A percentile compares a stretch with the other conserved stretches of the same genome.
Conservation (phyloP, 2,797 vertebrate species). For the Gymnocypris eckloni region DNA sequence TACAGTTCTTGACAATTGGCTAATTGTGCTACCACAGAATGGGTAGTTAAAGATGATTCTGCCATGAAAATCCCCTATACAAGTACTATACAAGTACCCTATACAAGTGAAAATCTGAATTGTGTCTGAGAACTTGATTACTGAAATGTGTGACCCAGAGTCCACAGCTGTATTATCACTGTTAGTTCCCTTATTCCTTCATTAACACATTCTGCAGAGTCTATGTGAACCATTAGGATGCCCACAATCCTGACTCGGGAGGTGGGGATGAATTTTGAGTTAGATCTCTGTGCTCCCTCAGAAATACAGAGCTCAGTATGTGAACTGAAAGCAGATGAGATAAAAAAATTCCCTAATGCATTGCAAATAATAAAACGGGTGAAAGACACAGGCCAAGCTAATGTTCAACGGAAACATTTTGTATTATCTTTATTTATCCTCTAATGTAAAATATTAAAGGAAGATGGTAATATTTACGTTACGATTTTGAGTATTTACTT, state of each 20-base stretch:
- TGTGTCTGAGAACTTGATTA: not conserved
- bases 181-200: slow-evolving; percentile 11
- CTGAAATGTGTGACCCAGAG: slow-evolving; percentile 5
- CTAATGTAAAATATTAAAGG: slow-evolving; percentile 4
- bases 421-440: slow-evolving; percentile 1
- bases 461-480: not conserved
- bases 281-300: not conserved
- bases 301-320: slow-evolving; percentile 5
- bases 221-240: not conserved
- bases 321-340: slow-evolving; percentile 34
- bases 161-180: not conserved
- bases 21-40: not conserved
- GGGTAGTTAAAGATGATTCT: not conserved
- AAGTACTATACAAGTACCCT: too few relatives aligned
- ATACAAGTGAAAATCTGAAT: not conserved
- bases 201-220: slow-evolving; percentile 27
- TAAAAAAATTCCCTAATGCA: not conserved
- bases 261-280: slow-evolving; percentile 23
- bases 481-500: slow-evolving; percentile 20
- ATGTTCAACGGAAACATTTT: not conserved
- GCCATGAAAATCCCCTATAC: not conserved
- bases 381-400: not conserved
- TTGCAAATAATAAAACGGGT: not conserved
- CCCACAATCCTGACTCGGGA: slow-evolving; percentile 6
- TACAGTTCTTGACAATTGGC: not conserved